These are phyloP conservation scores for Lithobates sylvaticus DNA, from an alignment of 2,797 vertebrate genomes.

Conservation along the genomic window DNA sequence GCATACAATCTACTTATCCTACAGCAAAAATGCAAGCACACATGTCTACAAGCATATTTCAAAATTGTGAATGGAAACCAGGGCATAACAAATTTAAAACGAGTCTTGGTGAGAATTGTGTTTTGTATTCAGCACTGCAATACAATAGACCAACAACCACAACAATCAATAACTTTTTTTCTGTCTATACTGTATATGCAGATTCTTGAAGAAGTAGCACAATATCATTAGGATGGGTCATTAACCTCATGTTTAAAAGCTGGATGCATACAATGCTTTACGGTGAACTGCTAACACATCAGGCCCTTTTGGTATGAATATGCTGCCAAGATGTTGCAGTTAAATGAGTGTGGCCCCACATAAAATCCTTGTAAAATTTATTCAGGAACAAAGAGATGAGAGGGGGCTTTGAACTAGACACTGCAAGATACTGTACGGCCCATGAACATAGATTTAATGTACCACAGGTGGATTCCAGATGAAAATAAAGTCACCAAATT, in stretches of 20 bases:
- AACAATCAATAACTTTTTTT: background rate
- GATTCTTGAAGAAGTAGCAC: background rate
- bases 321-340: slow-evolving; percentile 57
- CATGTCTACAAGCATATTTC: no score
- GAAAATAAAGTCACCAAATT: background rate
- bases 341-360: slow-evolving; percentile 33
- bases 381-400: slow-evolving; percentile 54
- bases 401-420: slow-evolving; percentile 59
- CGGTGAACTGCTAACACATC: background rate
- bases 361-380: slow-evolving; percentile 42
- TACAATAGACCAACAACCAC: background rate
- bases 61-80: no score
- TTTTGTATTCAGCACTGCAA: no score
- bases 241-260: background rate
- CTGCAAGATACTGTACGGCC: slow-evolving; percentile 12
- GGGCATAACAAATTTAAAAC: no score
- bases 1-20: no score
- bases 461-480: slow-evolving; percentile 55
- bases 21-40: no score
- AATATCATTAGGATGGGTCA: background rate
- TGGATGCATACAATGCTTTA: background rate
- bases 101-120: background rate
- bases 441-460: slow-evolving; percentile 13
- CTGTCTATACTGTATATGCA: background rate
- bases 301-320: slow-evolving; percentile 41